A percentile compares a stretch with the other conserved stretches of the same genome.
These are phyloP conservation scores for Carpatolechia fugitivella DNA, from an alignment of 2,888 invertebrate genomes.

Conservation along the genomic window DNA sequence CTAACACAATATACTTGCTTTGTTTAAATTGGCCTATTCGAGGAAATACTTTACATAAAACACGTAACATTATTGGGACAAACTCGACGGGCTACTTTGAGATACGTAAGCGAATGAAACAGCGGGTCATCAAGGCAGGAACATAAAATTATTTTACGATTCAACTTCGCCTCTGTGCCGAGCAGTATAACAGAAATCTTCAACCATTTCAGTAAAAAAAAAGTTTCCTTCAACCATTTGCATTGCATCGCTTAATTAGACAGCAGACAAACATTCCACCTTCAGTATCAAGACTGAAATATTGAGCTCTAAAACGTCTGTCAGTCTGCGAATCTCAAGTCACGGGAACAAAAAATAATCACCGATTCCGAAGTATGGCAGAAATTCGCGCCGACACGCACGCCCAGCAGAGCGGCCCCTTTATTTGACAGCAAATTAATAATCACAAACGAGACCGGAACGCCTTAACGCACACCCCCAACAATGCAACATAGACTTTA, in stretches of 20 bases:
- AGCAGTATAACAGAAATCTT: neutral
- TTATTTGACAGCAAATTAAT: constrained; percentile 80
- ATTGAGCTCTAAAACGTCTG: constrained; percentile 64
- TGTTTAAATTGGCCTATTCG: neutral
- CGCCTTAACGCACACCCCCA: constrained; percentile 54
- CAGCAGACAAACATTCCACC: constrained; percentile 46
- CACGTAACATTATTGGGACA: neutral
- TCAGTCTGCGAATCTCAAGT: constrained; percentile 71
- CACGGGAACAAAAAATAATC: constrained; percentile 74
- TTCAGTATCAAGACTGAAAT: constrained; percentile 49
- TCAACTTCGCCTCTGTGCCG: neutral
- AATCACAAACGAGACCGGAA: constrained; percentile 62
- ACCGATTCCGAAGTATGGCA: constrained; percentile 77
- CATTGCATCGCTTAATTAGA: constrained; percentile 49
- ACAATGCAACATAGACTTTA: constrained; percentile 65
- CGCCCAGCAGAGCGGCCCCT: constrained; percentile 79
- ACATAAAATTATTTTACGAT: constrained; percentile 7
- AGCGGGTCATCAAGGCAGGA: neutral
- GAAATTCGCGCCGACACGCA: constrained; percentile 78
- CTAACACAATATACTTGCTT: neutral
- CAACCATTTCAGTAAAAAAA: neutral
- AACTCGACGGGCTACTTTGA: neutral
- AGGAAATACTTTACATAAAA: neutral
- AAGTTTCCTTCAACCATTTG: neutral
- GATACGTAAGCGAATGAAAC: neutral